Evolutionary conservation across 1,140 invertebrate species (phyloP), one percentile per base, ranked within the genome.

Genomic region (Saccostrea cuccullata): DNA sequence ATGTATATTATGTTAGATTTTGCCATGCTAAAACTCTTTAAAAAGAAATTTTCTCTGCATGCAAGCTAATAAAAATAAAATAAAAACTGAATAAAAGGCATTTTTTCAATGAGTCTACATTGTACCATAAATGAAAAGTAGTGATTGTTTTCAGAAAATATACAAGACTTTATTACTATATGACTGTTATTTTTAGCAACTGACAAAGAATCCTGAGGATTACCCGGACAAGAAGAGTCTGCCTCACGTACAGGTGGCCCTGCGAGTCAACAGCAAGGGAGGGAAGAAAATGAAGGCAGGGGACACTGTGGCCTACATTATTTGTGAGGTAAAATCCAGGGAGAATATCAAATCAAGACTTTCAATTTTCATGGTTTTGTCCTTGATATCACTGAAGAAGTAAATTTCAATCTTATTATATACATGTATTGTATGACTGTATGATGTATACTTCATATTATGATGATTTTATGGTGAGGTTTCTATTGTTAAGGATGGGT

Each of bases 221-320:
- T 99, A 99, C 95, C 96, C 97, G 0, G 98, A 99, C 93, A 97
- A 97, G 90, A 97, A 97, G 93, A 95, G 96, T 83, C 96, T 98
- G 87, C 97, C 98, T 0, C 99, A 99, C 94, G 99, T 99, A 0
- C 96, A 97, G 93, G 98, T 99, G 23, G 98, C 99, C 1, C 91
- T 98, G 40, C 96, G 98, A 92, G 95, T 98, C 88, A 99, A 99
- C 94, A 92, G 92, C 30, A 94, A 95, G 87, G 94, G 94, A 30
- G 95, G 94, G 2, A 96, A 97, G 92, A 97, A 98, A 92, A 97
- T 99, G 91, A 97, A 97, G 93, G 97, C 97, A 91, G 99, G 99
- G 0, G 99, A 99, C 94, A 98, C 98, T 30, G 97, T 99, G 0
- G 96, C 98, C 13, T 99, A 99, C 94, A 96, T 99, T 2, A 98